A percentile compares a stretch with the other conserved stretches of the same genome.
These are phyloP conservation scores for Pyralis farinalis DNA, from an alignment of 2,888 invertebrate species.

Conservation along the genomic window DNA sequence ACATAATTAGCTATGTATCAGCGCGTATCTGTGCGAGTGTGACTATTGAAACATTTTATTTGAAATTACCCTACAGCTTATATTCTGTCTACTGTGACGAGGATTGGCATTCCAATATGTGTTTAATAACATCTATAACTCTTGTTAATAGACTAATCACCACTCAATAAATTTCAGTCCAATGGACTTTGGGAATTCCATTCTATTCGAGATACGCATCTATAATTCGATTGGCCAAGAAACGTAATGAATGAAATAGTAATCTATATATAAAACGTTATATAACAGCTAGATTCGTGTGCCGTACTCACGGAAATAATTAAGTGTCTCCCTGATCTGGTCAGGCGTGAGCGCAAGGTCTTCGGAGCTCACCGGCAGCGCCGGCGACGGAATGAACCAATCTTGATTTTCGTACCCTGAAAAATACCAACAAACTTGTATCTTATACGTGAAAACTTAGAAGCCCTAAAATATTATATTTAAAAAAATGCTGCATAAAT, in stretches of 20 bases:
- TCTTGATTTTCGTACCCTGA: slow-evolving; percentile 95
- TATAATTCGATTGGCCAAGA: slow-evolving; percentile 13
- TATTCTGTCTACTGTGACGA: too few relatives aligned
- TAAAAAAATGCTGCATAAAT: too few relatives aligned
- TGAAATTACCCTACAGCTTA: too few relatives aligned
- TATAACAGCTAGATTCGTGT: background rate
- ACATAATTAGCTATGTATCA: too few relatives aligned
- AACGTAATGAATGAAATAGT: slow-evolving; percentile 6
- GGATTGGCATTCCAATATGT: background rate
- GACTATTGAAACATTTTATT: too few relatives aligned
- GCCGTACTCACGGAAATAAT: slow-evolving; percentile 96
- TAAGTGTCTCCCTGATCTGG: slow-evolving; percentile 97
- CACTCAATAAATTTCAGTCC: background rate
- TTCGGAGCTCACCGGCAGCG: slow-evolving; percentile 86
- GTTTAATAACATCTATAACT: background rate
- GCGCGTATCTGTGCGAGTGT: too few relatives aligned
- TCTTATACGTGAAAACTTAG: background rate
- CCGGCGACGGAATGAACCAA: slow-evolving; percentile 96
- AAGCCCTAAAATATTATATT: background rate
- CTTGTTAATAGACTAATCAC: background rate
- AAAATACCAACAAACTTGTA: slow-evolving; percentile 23
- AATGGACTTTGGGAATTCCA: slow-evolving; percentile 3
- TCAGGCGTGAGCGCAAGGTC: slow-evolving; percentile 94
- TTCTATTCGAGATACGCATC: slow-evolving; percentile 1
- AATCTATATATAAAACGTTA: slow-evolving; percentile 1